Percentiles rank a stretch among this genome's conserved stretches.
Conservation (phyloP, 2,113 vertebrate genomes). For the Strigops habroptila region DNA sequence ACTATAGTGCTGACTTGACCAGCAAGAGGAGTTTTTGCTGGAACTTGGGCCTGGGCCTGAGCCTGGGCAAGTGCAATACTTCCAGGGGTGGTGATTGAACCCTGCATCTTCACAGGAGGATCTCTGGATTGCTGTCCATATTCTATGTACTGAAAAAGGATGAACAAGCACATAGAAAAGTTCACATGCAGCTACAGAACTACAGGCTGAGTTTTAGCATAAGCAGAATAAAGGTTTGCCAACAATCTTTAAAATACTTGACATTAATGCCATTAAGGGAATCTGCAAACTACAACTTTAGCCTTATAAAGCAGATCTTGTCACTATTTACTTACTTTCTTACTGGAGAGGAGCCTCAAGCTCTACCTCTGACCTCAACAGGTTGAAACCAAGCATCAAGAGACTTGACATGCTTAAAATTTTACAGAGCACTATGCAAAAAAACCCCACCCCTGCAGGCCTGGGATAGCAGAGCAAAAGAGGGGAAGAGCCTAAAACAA, state of each 20-base stretch:
- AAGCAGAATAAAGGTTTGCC: not conserved
- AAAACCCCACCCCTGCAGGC: not conserved
- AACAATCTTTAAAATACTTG: not conserved
- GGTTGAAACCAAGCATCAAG: not conserved
- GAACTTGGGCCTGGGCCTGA: constrained; percentile 88
- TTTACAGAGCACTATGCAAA: not conserved
- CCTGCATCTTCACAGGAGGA: constrained; percentile 99
- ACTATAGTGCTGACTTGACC: constrained; percentile 93
- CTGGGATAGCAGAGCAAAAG: not conserved
- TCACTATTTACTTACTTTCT: not conserved
- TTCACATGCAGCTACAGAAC: not conserved
- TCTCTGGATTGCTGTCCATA: constrained; percentile 99
- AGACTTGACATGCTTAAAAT: not conserved
- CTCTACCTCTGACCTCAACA: not conserved
- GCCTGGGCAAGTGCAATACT: constrained; percentile 89
- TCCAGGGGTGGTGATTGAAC: constrained; percentile 96
- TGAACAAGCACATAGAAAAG: not conserved
- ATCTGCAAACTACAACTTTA: not conserved
- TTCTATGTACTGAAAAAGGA: constrained; percentile 88
- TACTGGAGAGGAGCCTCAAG: not conserved
- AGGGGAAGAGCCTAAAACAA: not conserved
- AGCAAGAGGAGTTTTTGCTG: constrained; percentile 87
- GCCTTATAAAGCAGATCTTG: not conserved
- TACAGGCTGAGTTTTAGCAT: not conserved
- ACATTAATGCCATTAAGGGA: not conserved